A percentile compares a stretch with the other conserved stretches of the same genome.
phyloP scores from a whole-genome alignment of 30 jellyfish, hydroid and myxozoan genomes.

The Chironex yamaguchii region DNA sequence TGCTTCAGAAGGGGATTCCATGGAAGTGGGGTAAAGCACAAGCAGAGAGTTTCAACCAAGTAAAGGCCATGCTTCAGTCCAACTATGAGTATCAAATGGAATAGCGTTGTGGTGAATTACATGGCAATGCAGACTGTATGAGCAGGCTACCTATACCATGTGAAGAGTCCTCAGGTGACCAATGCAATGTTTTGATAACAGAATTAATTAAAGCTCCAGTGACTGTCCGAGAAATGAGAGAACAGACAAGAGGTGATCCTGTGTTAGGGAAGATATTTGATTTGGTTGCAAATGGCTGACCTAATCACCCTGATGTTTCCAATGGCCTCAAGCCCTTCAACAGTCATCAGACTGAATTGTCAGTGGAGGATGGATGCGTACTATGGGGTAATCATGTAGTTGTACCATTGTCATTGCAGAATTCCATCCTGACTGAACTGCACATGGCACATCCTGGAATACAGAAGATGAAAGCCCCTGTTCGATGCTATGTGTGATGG shows the following conservation, averaged over 20 bases:
- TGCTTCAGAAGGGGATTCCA: slow-evolving; percentile 32
- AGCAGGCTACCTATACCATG: slow-evolving; percentile 1
- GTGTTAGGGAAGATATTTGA: too few species aligned
- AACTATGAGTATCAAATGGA: not conserved
- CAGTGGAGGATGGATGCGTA: not conserved
- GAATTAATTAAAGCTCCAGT: too few species aligned
- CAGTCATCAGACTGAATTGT: not conserved
- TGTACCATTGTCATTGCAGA: not conserved
- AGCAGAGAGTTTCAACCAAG: slow-evolving; percentile 16
- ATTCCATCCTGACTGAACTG: not conserved
- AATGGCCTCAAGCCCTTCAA: not conserved
- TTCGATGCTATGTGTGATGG: not conserved
- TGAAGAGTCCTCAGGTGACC: slow-evolving; percentile 20
- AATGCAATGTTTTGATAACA: slow-evolving; percentile 46
- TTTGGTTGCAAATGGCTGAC: too few species aligned
- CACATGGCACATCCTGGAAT: slow-evolving; percentile 2
- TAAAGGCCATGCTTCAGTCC: slow-evolving; percentile 20
- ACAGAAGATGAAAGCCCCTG: not conserved
- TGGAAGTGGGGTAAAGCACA: slow-evolving; percentile 66
- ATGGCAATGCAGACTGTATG: slow-evolving; percentile 19
- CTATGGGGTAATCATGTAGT: not conserved
- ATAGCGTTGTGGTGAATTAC: slow-evolving; percentile 21
- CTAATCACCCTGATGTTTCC: too few species aligned
- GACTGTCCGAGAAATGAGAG: too few species aligned
- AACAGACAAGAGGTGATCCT: too few species aligned